Evolutionary conservation across 2,113 vertebrate species (phyloP), one percentile per base, ranked within the genome.

Genomic region (Cyphomyrus discorhynchus): DNA sequence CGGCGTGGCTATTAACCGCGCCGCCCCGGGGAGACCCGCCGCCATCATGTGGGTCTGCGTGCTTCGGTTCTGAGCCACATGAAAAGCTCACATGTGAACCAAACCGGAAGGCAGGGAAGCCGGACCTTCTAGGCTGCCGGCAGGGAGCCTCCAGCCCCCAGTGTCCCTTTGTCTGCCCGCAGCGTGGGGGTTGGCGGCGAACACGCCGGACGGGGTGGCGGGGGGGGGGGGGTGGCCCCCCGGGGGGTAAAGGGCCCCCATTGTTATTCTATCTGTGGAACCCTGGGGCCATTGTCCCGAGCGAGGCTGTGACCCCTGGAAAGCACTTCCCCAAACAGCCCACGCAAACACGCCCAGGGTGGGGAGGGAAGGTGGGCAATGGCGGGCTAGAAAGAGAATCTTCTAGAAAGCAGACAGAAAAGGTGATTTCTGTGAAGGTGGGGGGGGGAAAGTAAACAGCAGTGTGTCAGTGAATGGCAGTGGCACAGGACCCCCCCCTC

Each of bases 251-350:
- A 70, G 35, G 45, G 56, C 91, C 84, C 88, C 94, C 90, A 93
- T 95, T 96, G 95, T 96, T 93, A 95, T 93, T 95, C 94, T 95
- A 95, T 95, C 87, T 45, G 74, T 89, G 93, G 95, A 91, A 89
- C 53, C 92, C 92, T 87, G 89, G 94, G 94, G 92, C 90, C 45
- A 45, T 74, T 96, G 94, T 96, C 95, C 92, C 95, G 95, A 92
- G 87, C 93, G 94, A 92, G 56, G 93, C 92, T 90, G 92, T 94
- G 95, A 96, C 94, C 95, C 91, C 93, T 92, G 93, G 93, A 92
- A 94, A 96, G 94, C 92, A 93, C 91, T 95, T 95, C 89, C 92
- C 86, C 93, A 95, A 92, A 96, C 95, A 96, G 85, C 53, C 0
- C 8, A 0, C 90, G 2, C 88, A 89, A 85, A 91, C 88, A 93